A percentile compares a stretch with the other conserved stretches of the same genome.
Conservation (phyloP, 2,888 invertebrate genomes). For the Liopterus haemorrhoidalis region DNA sequence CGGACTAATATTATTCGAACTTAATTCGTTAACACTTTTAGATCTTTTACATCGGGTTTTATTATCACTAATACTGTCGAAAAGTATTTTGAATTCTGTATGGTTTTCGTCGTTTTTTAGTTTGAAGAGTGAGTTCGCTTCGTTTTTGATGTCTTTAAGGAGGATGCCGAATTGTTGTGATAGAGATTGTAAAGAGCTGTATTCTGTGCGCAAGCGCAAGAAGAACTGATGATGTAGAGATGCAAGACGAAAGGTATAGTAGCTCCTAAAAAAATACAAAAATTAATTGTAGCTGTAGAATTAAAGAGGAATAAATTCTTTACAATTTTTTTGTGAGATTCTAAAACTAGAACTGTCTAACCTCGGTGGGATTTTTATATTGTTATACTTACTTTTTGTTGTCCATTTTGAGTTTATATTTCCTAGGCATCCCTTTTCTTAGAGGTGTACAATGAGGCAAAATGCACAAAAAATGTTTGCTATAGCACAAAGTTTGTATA, state of each 20-base stretch:
- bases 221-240: conserved; percentile 75
- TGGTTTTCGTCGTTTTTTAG: conserved; percentile 38
- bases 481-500: conserved; percentile 70
- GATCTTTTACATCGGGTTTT: conserved; percentile 43
- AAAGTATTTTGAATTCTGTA: too few species aligned
- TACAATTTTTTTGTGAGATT: too few species aligned
- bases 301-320: too few species aligned
- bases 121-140: conserved; percentile 44
- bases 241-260: conserved; percentile 68
- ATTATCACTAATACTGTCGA: conserved; percentile 23
- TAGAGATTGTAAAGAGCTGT: conserved; percentile 60
- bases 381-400: conserved; percentile 57
- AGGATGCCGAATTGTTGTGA: conserved; percentile 57
- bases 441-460: conserved; percentile 49
- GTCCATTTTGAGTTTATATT: conserved; percentile 69
- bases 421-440: conserved; percentile 52
- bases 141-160: conserved; percentile 47
- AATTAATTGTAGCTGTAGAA: conserved; percentile 12
- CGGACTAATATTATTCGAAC: conserved; percentile 45
- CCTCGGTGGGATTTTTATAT: conserved; percentile 1
- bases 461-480: conserved; percentile 63
- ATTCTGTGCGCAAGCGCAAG: conserved; percentile 64
- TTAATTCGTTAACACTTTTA: conserved; percentile 51
- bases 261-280: conserved; percentile 52
- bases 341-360: too few species aligned